These are phyloP conservation scores for Synanthedon vespiformis DNA, from an alignment of 2,888 invertebrate species.

Conservation along the genomic window DNA sequence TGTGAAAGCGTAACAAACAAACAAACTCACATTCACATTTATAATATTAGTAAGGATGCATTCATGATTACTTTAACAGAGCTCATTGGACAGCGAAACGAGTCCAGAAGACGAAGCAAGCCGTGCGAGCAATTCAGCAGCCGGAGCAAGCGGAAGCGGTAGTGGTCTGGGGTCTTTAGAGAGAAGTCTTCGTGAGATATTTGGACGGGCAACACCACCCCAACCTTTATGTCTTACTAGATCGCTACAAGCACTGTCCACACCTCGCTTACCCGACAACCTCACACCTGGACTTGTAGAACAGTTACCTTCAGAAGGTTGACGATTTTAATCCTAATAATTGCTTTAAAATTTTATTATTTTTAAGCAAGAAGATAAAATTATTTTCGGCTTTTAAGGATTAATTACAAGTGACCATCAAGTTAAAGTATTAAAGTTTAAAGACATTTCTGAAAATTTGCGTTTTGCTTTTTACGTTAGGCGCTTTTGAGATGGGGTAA, in stretches of 20 bases:
- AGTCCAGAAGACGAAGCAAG: slow-evolving; percentile 60
- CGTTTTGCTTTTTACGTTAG: too few species aligned
- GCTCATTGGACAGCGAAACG: slow-evolving; percentile 56
- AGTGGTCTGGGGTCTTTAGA: slow-evolving; percentile 8
- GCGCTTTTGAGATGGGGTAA: too few species aligned
- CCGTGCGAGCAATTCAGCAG: slow-evolving; percentile 42
- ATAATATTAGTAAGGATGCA: too few species aligned
- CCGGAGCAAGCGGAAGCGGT: slow-evolving; percentile 39
- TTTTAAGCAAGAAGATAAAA: too few species aligned
- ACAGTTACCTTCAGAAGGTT: slow-evolving; percentile 79
- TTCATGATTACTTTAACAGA: too few species aligned
- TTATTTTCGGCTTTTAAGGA: too few species aligned
- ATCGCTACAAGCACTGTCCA: slow-evolving; percentile 72
- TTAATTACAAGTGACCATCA: neutral
- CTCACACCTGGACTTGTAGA: slow-evolving; percentile 75
- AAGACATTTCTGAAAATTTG: too few species aligned
- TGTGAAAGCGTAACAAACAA: too few species aligned
- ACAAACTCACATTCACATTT: too few species aligned
- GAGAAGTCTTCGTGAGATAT: neutral
- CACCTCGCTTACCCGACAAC: slow-evolving; percentile 70
- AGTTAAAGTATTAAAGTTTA: too few species aligned
- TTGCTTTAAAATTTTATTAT: too few species aligned
- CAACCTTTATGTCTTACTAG: slow-evolving; percentile 70
- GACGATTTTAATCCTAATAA: neutral
- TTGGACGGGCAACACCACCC: slow-evolving; percentile 42